Percentiles rank a stretch among this genome's conserved stretches.
Evolutionary conservation across 2,888 invertebrate genomes (phyloP).

Genomic region (Anarsia innoxiella): DNA sequence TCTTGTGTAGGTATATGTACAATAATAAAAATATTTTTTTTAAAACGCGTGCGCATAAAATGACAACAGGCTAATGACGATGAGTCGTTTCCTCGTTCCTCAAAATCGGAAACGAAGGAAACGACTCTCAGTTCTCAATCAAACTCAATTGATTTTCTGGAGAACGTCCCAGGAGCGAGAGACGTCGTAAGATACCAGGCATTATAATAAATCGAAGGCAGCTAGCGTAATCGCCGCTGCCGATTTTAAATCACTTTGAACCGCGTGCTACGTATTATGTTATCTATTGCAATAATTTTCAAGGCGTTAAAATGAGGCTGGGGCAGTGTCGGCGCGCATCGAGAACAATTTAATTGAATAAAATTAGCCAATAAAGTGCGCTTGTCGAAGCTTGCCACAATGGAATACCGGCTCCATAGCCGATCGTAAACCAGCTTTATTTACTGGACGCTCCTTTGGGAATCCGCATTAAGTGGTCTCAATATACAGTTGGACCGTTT

Average conservation of each 20-base stretch:
- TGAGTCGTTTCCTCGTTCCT: too few species aligned
- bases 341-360: constrained; percentile 72
- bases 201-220: constrained; percentile 32
- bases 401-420: constrained; percentile 59
- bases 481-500: constrained; percentile 43
- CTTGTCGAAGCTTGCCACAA: constrained; percentile 59
- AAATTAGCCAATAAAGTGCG: constrained; percentile 72
- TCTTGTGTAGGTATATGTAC: too few species aligned
- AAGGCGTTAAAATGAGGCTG: constrained; percentile 54
- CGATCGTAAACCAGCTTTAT: constrained; percentile 60
- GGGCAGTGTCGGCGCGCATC: constrained; percentile 37
- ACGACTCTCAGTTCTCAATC: too few species aligned
- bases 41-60: too few species aligned
- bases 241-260: constrained; percentile 41
- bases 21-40: too few species aligned
- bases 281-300: constrained; percentile 64
- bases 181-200: constrained; percentile 20
- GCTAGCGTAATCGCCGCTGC: constrained; percentile 27
- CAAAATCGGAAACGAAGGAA: too few species aligned
- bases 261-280: constrained; percentile 37
- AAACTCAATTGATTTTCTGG: too few species aligned
- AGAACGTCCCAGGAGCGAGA: constrained; percentile 1
- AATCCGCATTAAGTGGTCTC: constrained; percentile 59
- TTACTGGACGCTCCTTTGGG: constrained; percentile 51
- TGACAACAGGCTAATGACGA: too few species aligned